A percentile compares a stretch with the other conserved stretches of the same genome.
Conservation (phyloP, 2,113 vertebrate genomes). For the Megalops atlanticus region DNA sequence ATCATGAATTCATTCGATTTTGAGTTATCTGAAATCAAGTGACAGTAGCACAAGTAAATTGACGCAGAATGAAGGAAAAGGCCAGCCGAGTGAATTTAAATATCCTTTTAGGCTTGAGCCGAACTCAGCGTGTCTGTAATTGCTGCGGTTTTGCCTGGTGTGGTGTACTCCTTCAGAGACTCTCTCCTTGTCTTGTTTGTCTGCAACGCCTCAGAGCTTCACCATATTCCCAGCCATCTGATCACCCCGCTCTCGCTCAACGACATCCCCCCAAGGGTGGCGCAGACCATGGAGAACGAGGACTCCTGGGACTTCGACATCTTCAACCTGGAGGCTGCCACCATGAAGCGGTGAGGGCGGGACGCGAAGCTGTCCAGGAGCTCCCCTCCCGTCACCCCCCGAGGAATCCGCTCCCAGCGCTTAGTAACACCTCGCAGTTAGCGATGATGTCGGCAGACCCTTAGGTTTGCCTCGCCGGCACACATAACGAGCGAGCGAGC, state of each 20-base stretch:
- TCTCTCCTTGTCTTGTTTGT: background rate
- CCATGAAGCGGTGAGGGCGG: slow-evolving; percentile 82
- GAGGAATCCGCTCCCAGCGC: background rate
- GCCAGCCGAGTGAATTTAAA: background rate
- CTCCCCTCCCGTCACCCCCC: no score
- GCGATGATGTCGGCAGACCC: background rate
- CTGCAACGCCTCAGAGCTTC: slow-evolving; percentile 70
- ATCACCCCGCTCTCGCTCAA: slow-evolving; percentile 78
- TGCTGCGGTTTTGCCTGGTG: background rate
- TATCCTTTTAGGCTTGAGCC: background rate
- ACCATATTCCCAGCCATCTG: slow-evolving; percentile 75
- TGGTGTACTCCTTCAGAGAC: background rate
- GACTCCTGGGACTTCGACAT: slow-evolving; percentile 94
- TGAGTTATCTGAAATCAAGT: no score
- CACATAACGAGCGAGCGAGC: background rate
- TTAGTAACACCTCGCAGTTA: background rate
- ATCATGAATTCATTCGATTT: no score
- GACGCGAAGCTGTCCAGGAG: background rate
- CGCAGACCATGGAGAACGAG: slow-evolving; percentile 90
- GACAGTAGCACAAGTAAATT: background rate
- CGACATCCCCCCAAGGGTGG: slow-evolving; percentile 85
- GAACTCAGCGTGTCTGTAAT: background rate
- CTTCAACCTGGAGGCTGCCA: slow-evolving; percentile 90
- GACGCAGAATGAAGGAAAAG: background rate
- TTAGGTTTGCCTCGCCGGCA: background rate